phyloP scores from a whole-genome alignment of 2,888 invertebrate genomes.

The Tubulanus polymorphus region DNA sequence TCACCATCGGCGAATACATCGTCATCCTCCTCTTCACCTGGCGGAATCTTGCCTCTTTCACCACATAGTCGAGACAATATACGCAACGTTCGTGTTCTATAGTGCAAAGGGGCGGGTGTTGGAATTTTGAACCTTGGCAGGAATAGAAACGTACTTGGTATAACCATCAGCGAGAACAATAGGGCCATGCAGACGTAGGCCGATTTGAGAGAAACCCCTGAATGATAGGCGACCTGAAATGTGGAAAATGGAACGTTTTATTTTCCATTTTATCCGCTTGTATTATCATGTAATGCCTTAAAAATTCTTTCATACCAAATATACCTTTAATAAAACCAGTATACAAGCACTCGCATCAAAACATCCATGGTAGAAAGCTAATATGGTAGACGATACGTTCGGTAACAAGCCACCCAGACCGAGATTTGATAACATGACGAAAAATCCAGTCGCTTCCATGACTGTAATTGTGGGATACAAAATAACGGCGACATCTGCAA shows the following conservation, averaged over 20 bases:
- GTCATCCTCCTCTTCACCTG: not conserved
- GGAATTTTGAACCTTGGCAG: conserved; percentile 19
- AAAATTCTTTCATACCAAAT: too few relatives aligned
- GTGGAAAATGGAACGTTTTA: too few relatives aligned
- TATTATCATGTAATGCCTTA: too few relatives aligned
- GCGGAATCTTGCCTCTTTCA: too few relatives aligned
- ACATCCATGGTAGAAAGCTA: conserved; percentile 24
- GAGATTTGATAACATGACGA: conserved; percentile 23
- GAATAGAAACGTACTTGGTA: conserved; percentile 22
- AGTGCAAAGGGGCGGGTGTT: conserved; percentile 17
- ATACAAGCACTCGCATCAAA: conserved; percentile 25
- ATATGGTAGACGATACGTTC: conserved; percentile 20
- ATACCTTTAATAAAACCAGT: conserved; percentile 23
- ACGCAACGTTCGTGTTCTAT: conserved; percentile 1
- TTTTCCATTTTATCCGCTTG: too few relatives aligned
- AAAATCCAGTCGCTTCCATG: too few relatives aligned
- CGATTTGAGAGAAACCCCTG: conserved; percentile 16
- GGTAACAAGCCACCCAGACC: conserved; percentile 24
- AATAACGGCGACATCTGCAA: too few relatives aligned
- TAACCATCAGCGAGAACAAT: conserved; percentile 11
- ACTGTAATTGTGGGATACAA: too few relatives aligned
- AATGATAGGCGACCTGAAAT: conserved; percentile 21
- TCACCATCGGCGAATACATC: not conserved
- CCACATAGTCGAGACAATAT: not conserved
- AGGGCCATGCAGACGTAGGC: conserved; percentile 18